These are phyloP conservation scores for Eucidaris tribuloides DNA, from an alignment of 35 echinoderm and acorn worm genomes.

Conservation along the genomic window DNA sequence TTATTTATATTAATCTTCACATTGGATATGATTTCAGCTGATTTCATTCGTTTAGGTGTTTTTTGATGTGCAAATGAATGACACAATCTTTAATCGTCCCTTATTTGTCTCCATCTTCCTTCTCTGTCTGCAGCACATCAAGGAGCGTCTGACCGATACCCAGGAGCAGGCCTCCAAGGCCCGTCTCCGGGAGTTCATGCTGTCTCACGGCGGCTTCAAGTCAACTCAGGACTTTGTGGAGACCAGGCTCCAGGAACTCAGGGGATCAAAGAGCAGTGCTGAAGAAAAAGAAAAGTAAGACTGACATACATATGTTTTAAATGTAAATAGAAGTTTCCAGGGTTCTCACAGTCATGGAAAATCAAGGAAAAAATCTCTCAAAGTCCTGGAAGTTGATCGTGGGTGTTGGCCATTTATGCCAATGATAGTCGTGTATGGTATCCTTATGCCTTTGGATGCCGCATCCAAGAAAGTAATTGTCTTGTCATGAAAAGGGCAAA, in stretches of 20 bases:
- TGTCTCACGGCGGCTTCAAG: constrained; percentile 55
- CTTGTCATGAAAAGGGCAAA: no score
- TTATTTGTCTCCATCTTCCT: neutral
- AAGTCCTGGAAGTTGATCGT: neutral
- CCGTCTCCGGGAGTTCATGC: constrained; percentile 69
- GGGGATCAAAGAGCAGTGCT: constrained; percentile 24
- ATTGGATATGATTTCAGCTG: no score
- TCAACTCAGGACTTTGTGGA: constrained; percentile 66
- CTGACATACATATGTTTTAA: neutral
- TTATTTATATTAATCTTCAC: neutral
- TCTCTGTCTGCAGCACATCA: constrained; percentile 53
- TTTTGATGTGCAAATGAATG: no score
- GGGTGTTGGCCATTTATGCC: neutral
- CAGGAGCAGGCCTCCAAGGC: constrained; percentile 57
- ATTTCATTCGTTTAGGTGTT: no score
- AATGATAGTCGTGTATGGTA: neutral
- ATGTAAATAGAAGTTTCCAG: neutral
- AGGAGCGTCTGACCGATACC: constrained; percentile 61
- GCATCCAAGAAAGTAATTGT: no score
- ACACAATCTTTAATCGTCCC: no score
- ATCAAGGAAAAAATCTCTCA: neutral
- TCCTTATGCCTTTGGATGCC: neutral
- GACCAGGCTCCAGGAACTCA: constrained; percentile 64
- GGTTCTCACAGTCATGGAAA: neutral
- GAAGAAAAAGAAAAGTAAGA: constrained; percentile 7